Evolutionary conservation across 2,797 vertebrate species (phyloP), one percentile per base, ranked within the genome.

Genomic region (Sparidentex hasta): DNA sequence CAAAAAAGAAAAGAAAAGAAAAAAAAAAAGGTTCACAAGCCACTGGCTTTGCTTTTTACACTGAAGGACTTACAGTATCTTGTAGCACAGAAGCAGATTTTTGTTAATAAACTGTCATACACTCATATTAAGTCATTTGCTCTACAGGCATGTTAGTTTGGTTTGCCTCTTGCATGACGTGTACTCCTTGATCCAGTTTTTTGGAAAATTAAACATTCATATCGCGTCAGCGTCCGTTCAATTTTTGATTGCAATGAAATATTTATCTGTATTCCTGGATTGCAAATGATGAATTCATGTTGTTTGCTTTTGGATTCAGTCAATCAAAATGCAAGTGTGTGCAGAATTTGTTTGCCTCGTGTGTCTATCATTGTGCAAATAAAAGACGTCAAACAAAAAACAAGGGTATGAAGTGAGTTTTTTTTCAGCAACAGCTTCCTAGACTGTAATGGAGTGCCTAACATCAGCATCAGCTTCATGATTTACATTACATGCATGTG

Each of bases 171-270:
- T 83, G 46, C 74, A 65, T 80, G 62, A 67, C 77, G 73, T 88
- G 47, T 50, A 64, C 83, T 74, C 84, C 65, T 84, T 79, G 57
- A 82, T 87, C 33, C 69, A 81, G 67, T 85, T 90, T 92, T 90
- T 88, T 27, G 25, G 33, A 33, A 92, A 92, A 93, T 93, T 93
- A 93, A 92, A 90, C 74, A 72, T 71, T 86, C 61, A 87, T 71
- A 77, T 47, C 18, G 2, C 21, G 48, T 29, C 46, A 61, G 33
- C 48, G 72, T 33, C 33, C 7, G 23, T 41, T 65, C 3, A 17
- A 29, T 72, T 84, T 70, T 79, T 83, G 21, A 75, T 59, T 11
- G 23, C 3, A 5, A 55, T 87, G 11, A 76, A 80, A 69, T 68
- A 70, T 77, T 71, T 9, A 76, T 64, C 58, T 25, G 18, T 65